Base-by-base conservation (phyloP, 30 jellyfish, hydroid and myxozoan species). In the Aurelia aurita region DNA sequence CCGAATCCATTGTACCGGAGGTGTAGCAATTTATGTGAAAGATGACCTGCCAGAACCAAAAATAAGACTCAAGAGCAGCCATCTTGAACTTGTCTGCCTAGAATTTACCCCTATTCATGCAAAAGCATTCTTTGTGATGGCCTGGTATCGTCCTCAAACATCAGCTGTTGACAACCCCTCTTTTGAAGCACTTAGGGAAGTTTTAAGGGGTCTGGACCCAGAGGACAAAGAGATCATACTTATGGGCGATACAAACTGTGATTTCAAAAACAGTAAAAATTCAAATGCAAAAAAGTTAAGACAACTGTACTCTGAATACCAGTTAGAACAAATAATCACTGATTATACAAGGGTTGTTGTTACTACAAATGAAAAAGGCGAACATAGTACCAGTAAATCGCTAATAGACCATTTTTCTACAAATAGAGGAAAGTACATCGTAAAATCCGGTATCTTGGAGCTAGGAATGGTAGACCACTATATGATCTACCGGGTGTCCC, bases 1-100 rank as follows among this genome's bases (percentile, higher is more conserved):
- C n/a, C n/a, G n/a, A n/a, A n/a, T n/a, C n/a, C n/a, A n/a, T n/a
- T n/a, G n/a, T n/a, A n/a, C n/a, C 4, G 58, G 58, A 3, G 79
- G 79, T 15, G 79, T 9, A 67, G 58, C 79, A 67, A 28, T 6
- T 21, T 67, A 28, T 67, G 79, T 67, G 19, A 28, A 28, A 19
- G 79, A 67, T 21, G 26, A 67, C 3, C 58, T 6, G 58, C 79
- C 58, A 21, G 79, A 67, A 67, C 57, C 79, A 23, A 67, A 21
- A 21, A 34, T 67, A 14, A 67, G 11, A 43, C 1, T 67, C 3
- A 34, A 67, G 26, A 28, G 57, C 8, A 28, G 58, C 25, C 19
- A 67, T 21, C 79, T 67, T 23, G 79, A 67, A 28, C 58, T 67
- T 21, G 5, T 67, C 7, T 67, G 58, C 58, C 79, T 67, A 19